Base-by-base conservation (phyloP, 2,888 invertebrate genomes). In the Latrodectus elegans region DNA sequence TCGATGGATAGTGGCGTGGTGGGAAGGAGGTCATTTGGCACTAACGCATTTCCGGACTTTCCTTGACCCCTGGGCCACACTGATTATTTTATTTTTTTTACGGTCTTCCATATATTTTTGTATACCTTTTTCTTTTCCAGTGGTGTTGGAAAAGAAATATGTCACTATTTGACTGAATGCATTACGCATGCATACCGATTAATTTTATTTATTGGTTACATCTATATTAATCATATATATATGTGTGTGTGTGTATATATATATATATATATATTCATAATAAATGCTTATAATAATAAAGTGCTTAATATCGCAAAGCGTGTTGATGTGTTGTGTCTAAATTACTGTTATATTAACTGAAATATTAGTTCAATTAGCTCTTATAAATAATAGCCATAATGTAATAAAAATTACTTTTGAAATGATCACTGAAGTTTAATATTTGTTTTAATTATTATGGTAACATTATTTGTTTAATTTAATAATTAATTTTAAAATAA, bases 11-110 rank as follows among this genome's bases (percentile, higher is more conserved):
- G 14, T 14, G 72, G 77, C 64, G 53, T 17, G 67, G 12, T 0
- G 67, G 53, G 67, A 65, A 49, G 72, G 81, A 78, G 84, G 84
- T 84, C 84, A 84, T 72, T 52, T 78, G 84, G 84, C 78, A 84
- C 84, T 84, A 84, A 84, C 84, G 84, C 84, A 84, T 84, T 84
- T 84, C 84, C 84, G 84, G 84, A 72, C 77, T 77, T 84, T 72
- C 77, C 84, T 78, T 84, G 84, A 84, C 84, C 84, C 77, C 53
- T 60, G 53, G 64, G 73, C 72, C 67, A 73, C 76, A 51, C 71
- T 72, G 71, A 84, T 84, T 84, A 65, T 72, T 78, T 26, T 55
- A 64, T 14, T 70, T 38, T 70, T 38, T 71, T 22, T 73, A 22
- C 51, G 49, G 49, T n/a, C 51, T n/a, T 49, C 38, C 14, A n/a